Conservation (phyloP, 1,140 invertebrate species). For the Lanistes nyassanus region DNA sequence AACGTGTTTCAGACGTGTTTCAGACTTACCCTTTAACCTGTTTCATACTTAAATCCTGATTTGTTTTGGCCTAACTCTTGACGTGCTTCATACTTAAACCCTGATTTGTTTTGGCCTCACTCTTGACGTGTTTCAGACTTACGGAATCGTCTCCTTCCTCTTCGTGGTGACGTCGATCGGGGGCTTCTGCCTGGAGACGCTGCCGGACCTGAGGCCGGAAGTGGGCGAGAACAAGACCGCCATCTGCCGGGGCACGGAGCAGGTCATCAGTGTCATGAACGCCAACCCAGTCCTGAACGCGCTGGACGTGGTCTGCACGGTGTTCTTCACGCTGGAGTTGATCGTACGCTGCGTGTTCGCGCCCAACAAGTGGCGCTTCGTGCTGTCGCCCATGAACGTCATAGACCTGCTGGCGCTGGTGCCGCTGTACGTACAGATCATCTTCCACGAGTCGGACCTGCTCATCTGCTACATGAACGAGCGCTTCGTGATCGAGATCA, state of each 20-base stretch:
- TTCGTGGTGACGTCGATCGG: conserved; percentile 91
- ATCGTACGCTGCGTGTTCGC: conserved; percentile 64
- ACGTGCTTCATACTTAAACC: conserved; percentile 15
- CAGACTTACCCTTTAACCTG: not conserved
- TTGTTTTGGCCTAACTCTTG: not conserved
- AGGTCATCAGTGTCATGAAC: conserved; percentile 30
- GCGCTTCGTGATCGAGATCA: conserved; percentile 55
- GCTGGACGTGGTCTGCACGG: conserved; percentile 65
- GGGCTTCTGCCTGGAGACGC: conserved; percentile 92
- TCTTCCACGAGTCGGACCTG: conserved; percentile 43
- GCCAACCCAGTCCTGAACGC: conserved; percentile 49
- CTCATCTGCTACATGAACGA: conserved; percentile 57
- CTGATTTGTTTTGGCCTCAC: no score
- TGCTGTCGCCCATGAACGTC: conserved; percentile 67
- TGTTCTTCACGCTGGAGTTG: conserved; percentile 69
- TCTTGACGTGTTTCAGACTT: conserved; percentile 70
- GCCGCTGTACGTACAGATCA: conserved; percentile 65
- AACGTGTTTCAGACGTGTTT: no score
- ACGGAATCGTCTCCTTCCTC: conserved; percentile 86
- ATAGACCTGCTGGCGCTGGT: conserved; percentile 69
- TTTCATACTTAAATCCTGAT: not conserved
- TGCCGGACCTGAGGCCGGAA: conserved; percentile 84
- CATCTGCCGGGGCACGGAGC: conserved; percentile 27
- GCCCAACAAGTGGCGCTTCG: conserved; percentile 65
- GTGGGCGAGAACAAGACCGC: conserved; percentile 74